Base-by-base conservation (phyloP, 2,797 vertebrate genomes). In the Schizopygopsis malacanthus region DNA sequence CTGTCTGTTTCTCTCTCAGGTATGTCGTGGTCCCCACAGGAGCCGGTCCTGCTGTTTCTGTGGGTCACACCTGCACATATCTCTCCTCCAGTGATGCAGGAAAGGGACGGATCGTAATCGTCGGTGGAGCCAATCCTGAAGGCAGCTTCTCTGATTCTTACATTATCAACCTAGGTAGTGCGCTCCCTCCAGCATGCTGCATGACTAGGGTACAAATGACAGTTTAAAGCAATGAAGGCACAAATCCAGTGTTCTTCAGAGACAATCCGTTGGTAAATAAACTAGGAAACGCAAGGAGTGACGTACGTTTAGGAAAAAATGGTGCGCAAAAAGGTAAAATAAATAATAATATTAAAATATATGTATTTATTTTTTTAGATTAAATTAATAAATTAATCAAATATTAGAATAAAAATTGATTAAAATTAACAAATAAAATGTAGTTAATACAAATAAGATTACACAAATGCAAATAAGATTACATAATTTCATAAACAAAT, bases 71-170 rank as follows among this genome's bases (percentile, higher is more conserved):
- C 70, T 97, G 97, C 89, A 93, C 92, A 0, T 97, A 95, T 85
- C 67, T 94, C 41, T 94, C 94, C 76, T 90, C 90, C 69, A 90
- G 67, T 59, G 89, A 92, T 1, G 92, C 86, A 72, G 90, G 91
- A 81, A 93, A 91, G 83, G 97, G 97, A 81, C 95, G 92, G 86
- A 91, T 99, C 59, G 83, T 96, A 6, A 93, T 98, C 47, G 89
- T 97, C n/a, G 98, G 96, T 0, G 97, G 98, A 75, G 98, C 98
- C 83, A 94, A 98, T 90, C 97, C 97, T n/a, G 95, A 91, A 20
- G 94, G 96, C n/a, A 98, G 97, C 90, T 99, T 97, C 91, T 94
- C 96, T 25, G 94, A 97, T 79, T 95, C 96, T 0, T 90, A 97
- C 61, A 85, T 94, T 67, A 91, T 99, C 87, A 95, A 98, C 93